A percentile compares a stretch with the other conserved stretches of the same genome.
phyloP scores from a whole-genome alignment of 2,797 vertebrate genomes.

The Lutjanus campechanus region DNA sequence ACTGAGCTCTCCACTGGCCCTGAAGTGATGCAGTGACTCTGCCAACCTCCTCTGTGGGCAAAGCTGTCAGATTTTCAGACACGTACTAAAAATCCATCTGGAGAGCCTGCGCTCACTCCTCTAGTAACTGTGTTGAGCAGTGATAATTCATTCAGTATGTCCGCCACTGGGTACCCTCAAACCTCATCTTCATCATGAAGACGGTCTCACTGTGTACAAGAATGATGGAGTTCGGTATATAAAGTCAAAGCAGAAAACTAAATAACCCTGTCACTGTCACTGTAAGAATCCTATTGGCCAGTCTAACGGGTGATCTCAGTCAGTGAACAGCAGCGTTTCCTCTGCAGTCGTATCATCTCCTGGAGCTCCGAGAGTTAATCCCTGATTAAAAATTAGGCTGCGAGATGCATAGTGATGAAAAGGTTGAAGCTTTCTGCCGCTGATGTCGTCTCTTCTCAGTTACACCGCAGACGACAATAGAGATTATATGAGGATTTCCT shows the following conservation, averaged over 20 bases:
- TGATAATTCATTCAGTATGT: conserved; percentile 48
- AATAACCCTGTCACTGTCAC: background rate
- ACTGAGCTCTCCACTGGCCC: conserved; percentile 37
- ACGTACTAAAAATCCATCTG: conserved; percentile 55
- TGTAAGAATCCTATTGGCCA: background rate
- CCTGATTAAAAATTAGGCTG: conserved; percentile 29
- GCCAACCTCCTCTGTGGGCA: conserved; percentile 61
- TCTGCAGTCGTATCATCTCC: background rate
- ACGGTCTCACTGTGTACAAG: background rate
- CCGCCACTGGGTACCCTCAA: conserved; percentile 1
- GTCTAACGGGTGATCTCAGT: conserved; percentile 19
- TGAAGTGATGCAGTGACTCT: conserved; percentile 20
- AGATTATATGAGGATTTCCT: conserved; percentile 30
- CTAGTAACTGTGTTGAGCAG: conserved; percentile 5
- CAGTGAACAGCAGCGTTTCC: conserved; percentile 11
- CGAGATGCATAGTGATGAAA: conserved; percentile 32
- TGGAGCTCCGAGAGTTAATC: conserved; percentile 22
- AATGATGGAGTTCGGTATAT: background rate
- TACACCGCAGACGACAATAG: conserved; percentile 29
- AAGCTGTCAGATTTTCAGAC: conserved; percentile 60
- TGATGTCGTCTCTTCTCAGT: conserved; percentile 17
- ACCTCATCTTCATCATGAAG: conserved; percentile 22
- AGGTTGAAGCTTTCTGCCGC: background rate
- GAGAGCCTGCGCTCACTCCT: conserved; percentile 26
- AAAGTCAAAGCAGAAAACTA: background rate